phyloP scores from a whole-genome alignment of 2,888 invertebrate species.

The Labia minor region DNA sequence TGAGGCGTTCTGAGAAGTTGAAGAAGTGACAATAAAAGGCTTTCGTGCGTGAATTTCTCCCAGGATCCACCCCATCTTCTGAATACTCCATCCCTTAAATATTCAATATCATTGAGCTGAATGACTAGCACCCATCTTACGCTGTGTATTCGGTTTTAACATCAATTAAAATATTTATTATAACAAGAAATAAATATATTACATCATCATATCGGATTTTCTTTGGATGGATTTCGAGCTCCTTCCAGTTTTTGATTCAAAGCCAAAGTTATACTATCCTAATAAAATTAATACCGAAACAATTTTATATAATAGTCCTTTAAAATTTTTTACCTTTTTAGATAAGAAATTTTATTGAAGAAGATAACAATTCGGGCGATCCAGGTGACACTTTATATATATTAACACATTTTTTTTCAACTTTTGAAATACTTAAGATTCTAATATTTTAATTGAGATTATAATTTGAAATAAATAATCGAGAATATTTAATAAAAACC shows the following conservation, averaged over 20 bases:
- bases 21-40: neutral
- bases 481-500: too few relatives aligned
- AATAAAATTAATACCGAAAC: too few relatives aligned
- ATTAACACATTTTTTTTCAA: too few relatives aligned
- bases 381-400: too few relatives aligned
- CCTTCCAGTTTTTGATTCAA: neutral
- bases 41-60: neutral
- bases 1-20: neutral
- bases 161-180: neutral
- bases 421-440: too few relatives aligned
- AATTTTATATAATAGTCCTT: too few relatives aligned
- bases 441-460: too few relatives aligned
- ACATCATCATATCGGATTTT: neutral
- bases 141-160: neutral
- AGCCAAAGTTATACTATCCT: too few relatives aligned
- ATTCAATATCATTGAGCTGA: neutral
- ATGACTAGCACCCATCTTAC: conserved; percentile 13
- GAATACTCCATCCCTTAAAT: neutral
- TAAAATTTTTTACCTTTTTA: too few relatives aligned
- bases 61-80: neutral
- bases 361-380: too few relatives aligned
- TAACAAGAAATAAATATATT: neutral
- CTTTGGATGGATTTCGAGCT: neutral
- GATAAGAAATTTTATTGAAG: too few relatives aligned
- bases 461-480: too few relatives aligned